These are phyloP conservation scores for Merodon equestris DNA, from an alignment of 2,888 invertebrate species.

Conservation along the genomic window DNA sequence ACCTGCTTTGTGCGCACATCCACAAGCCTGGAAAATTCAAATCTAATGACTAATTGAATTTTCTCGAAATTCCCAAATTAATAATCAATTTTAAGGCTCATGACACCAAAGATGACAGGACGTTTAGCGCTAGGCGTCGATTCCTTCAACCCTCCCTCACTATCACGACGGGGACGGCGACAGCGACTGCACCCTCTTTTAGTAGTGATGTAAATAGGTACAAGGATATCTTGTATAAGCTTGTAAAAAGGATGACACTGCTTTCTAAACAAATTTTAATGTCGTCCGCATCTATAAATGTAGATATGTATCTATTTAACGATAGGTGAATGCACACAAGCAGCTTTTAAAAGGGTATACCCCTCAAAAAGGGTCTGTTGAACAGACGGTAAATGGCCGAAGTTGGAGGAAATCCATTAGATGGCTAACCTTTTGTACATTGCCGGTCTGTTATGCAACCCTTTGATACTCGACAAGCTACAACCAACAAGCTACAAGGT, in stretches of 20 bases:
- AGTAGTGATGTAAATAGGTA: no score
- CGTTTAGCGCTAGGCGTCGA: constrained; percentile 48
- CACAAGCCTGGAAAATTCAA: neutral
- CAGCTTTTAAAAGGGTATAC: neutral
- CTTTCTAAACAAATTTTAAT: constrained; percentile 45
- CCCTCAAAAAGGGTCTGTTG: neutral
- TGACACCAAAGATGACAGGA: constrained; percentile 57
- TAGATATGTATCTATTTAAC: constrained; percentile 16
- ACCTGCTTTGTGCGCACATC: neutral
- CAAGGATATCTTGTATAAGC: constrained; percentile 6
- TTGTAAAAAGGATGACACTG: constrained; percentile 24
- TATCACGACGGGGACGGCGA: no score
- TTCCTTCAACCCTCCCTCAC: neutral
- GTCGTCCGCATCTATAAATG: constrained; percentile 1
- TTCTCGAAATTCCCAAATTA: constrained; percentile 52
- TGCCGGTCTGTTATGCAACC: constrained; percentile 37
- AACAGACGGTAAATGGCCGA: neutral
- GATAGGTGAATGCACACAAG: constrained; percentile 18
- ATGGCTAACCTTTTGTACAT: constrained; percentile 45
- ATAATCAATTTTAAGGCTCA: constrained; percentile 57
- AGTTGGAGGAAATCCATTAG: constrained; percentile 49
- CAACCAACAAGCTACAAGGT: no score
- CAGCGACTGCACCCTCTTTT: no score
- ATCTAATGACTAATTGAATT: constrained; percentile 62
- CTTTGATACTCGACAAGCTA: no score